Evolutionary conservation across 2,797 vertebrate species (phyloP).

Genomic region (Carapus acus): DNA sequence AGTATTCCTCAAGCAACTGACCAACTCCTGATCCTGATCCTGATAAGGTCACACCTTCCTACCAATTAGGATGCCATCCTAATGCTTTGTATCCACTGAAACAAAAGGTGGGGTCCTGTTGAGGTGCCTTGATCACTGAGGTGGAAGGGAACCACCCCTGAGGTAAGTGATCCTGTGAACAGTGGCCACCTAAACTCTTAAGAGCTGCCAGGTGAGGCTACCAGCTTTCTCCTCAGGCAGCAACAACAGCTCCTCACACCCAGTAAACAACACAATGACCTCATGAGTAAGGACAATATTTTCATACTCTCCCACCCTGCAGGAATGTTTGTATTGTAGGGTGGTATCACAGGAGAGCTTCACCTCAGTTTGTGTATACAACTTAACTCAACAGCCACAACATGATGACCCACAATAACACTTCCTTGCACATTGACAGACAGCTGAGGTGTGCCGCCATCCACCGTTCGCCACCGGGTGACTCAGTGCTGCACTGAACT

Average conservation of each 20-base stretch:
- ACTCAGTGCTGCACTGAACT: slow-evolving; percentile 37
- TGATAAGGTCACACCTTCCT: too few relatives aligned
- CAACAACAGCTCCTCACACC: too few relatives aligned
- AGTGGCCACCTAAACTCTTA: slow-evolving; percentile 25
- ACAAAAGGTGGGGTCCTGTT: slow-evolving; percentile 11
- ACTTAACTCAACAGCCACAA: background rate
- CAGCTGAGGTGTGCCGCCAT: slow-evolving; percentile 18
- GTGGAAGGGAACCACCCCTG: slow-evolving; percentile 31
- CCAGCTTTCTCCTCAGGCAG: too few relatives aligned
- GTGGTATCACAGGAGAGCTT: slow-evolving; percentile 1
- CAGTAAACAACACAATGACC: too few relatives aligned
- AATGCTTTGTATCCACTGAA: too few relatives aligned
- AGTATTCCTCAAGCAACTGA: too few relatives aligned
- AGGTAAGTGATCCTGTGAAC: slow-evolving; percentile 44
- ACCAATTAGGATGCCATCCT: too few relatives aligned
- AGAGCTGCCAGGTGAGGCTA: too few relatives aligned
- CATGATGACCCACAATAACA: background rate
- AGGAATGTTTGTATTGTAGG: slow-evolving; percentile 22
- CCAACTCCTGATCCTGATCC: too few relatives aligned
- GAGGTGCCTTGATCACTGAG: slow-evolving; percentile 8
- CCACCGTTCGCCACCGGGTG: slow-evolving; percentile 31
- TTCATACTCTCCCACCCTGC: slow-evolving; percentile 3
- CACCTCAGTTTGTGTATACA: slow-evolving; percentile 3
- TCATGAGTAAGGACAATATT: too few relatives aligned
- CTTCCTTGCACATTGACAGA: slow-evolving; percentile 3